Conservation (phyloP, 2,888 invertebrate genomes). For the Ormyrus thymus region DNA sequence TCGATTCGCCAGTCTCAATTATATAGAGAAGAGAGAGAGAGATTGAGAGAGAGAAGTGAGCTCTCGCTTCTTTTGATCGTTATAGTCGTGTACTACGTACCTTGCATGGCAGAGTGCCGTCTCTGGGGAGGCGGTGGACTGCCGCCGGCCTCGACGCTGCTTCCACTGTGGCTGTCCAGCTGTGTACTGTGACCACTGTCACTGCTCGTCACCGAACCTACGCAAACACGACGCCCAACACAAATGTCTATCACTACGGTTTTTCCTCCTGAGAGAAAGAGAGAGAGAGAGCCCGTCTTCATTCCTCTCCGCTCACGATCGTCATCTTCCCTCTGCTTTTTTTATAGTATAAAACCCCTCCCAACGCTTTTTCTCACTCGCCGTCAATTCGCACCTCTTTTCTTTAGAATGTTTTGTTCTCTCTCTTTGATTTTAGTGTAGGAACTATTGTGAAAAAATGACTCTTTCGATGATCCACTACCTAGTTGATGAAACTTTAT, state of each 20-base stretch:
- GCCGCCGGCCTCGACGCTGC: conserved; percentile 77
- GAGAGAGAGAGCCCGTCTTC: neutral
- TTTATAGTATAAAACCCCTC: conserved; percentile 2
- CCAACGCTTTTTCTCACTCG: conserved; percentile 13
- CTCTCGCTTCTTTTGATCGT: neutral
- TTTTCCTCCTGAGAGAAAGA: neutral
- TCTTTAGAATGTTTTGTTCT: neutral
- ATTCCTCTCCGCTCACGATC: conserved; percentile 16
- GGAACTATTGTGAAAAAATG: conserved; percentile 34
- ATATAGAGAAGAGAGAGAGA: conserved; percentile 36
- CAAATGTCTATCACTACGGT: conserved; percentile 43
- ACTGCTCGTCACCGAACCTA: conserved; percentile 92
- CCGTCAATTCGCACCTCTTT: conserved; percentile 31
- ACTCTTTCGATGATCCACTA: conserved; percentile 46
- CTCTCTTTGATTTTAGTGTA: conserved; percentile 21
- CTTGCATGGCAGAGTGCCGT: conserved; percentile 77
- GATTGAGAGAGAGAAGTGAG: conserved; percentile 40
- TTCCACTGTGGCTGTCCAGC: conserved; percentile 80
- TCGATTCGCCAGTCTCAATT: neutral
- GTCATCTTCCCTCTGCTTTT: conserved; percentile 19
- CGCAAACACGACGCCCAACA: conserved; percentile 61
- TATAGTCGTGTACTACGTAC: conserved; percentile 68
- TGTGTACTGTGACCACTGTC: conserved; percentile 93
- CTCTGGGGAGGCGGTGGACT: conserved; percentile 77
- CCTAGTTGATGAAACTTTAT: neutral